Evolutionary conservation across 2,113 vertebrate species (phyloP).

Genomic region (Zapus hudsonius): DNA sequence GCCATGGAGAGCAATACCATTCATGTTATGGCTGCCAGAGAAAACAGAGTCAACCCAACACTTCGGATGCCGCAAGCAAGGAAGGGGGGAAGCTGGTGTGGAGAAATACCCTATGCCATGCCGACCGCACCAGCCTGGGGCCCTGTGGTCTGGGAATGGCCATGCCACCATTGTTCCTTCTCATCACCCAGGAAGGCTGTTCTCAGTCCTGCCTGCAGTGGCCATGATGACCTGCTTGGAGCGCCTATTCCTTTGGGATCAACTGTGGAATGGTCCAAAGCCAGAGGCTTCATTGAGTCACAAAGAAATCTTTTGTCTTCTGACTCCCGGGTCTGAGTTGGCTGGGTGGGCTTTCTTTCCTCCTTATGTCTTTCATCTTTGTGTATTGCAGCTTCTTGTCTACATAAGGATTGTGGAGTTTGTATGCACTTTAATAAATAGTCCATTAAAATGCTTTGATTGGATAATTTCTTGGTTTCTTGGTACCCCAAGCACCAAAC

Average conservation of each 20-base stretch:
- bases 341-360: constrained; percentile 71
- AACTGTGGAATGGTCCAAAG: constrained; percentile 45
- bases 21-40: constrained; percentile 69
- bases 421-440: constrained; percentile 87
- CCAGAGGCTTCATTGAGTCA: constrained; percentile 67
- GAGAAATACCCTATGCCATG: neutral
- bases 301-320: constrained; percentile 73
- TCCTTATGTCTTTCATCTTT: constrained; percentile 55
- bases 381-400: constrained; percentile 76
- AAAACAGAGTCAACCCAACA: neutral
- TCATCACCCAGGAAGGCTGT: constrained; percentile 30
- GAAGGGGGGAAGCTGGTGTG: neutral
- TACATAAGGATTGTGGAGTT: constrained; percentile 80
- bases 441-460: constrained; percentile 82
- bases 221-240: neutral
- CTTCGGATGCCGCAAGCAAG: neutral
- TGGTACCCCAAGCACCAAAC: constrained; percentile 68
- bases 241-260: neutral
- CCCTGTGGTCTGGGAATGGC: neutral
- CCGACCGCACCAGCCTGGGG: neutral
- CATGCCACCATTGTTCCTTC: neutral
- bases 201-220: neutral
- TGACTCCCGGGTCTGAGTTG: constrained; percentile 80
- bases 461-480: constrained; percentile 79
- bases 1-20: constrained; percentile 32